Evolutionary conservation across 2,113 vertebrate species (phyloP).

Genomic region (Coracopsis vasa): DNA sequence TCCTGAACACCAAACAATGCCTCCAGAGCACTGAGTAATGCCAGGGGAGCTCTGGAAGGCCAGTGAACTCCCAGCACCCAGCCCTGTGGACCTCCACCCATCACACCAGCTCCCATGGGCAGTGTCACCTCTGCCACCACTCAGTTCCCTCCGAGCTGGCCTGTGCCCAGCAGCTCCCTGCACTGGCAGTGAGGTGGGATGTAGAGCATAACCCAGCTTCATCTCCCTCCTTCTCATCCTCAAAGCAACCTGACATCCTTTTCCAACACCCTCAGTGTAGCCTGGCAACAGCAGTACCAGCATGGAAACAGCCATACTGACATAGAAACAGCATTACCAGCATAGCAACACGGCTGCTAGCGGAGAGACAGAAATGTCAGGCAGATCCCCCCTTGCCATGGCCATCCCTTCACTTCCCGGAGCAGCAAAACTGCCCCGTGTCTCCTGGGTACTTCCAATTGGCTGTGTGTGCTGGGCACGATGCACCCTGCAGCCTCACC

Average conservation of each 20-base stretch:
- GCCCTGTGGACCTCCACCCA: not conserved
- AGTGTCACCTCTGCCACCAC: not conserved
- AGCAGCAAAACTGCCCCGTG: not conserved
- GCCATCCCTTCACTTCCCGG: not conserved
- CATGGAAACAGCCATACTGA: slow-evolving; percentile 3
- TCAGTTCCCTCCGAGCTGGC: accelerated
- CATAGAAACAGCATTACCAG: not conserved
- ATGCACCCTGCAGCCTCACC: accelerated
- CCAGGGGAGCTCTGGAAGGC: not conserved
- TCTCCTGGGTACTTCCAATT: not conserved
- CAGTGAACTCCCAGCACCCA: not conserved
- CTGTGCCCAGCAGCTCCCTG: not conserved
- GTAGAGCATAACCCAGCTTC: not conserved
- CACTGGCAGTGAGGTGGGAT: not conserved
- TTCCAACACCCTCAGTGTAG: not conserved
- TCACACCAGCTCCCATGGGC: not conserved
- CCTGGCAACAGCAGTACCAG: slow-evolving; percentile 27
- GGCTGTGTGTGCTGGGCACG: accelerated
- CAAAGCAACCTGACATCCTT: not conserved
- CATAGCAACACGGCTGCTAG: not conserved
- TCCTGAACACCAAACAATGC: not conserved
- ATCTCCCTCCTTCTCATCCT: not conserved
- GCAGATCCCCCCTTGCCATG: not conserved
- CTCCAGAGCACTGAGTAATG: accelerated
- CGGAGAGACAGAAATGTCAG: not conserved